Conservation (phyloP, 1,140 invertebrate species). For the Diachasma alloeum region DNA sequence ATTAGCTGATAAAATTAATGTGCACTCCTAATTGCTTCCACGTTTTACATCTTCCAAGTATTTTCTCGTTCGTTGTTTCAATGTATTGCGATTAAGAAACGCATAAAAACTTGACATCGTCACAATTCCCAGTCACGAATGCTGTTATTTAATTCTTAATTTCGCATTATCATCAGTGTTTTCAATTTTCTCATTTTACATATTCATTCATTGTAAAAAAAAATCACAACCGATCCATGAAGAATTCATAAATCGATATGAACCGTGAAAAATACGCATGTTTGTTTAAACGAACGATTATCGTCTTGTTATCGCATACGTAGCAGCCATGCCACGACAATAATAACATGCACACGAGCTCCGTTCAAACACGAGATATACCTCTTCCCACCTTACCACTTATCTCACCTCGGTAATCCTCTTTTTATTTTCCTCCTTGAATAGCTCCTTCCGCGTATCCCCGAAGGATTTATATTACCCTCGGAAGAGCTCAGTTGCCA, state of each 20-base stretch:
- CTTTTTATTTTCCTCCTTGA: not conserved
- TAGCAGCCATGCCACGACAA: not conserved
- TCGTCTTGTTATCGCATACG: not conserved
- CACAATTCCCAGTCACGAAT: too few relatives aligned
- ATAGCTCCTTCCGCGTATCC: not conserved
- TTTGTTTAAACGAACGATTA: slow-evolving; percentile 2
- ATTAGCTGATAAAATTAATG: too few relatives aligned
- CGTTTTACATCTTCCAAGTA: too few relatives aligned
- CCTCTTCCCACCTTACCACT: not conserved
- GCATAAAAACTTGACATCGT: too few relatives aligned
- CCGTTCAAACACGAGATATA: not conserved
- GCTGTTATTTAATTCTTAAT: too few relatives aligned
- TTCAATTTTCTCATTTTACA: too few relatives aligned
- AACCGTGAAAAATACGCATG: not conserved
- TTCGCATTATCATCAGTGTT: too few relatives aligned
- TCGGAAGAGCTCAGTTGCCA: not conserved
- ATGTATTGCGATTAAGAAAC: too few relatives aligned
- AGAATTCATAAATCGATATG: not conserved
- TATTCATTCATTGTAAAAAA: too few relatives aligned
- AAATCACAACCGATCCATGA: too few relatives aligned
- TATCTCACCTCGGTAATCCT: not conserved
- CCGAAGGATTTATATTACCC: not conserved
- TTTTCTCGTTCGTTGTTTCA: too few relatives aligned
- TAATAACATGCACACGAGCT: not conserved
- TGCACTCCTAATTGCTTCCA: too few relatives aligned